These are phyloP conservation scores for Mustela nigripes DNA, from an alignment of 2,113 vertebrate genomes.

Conservation along the genomic window DNA sequence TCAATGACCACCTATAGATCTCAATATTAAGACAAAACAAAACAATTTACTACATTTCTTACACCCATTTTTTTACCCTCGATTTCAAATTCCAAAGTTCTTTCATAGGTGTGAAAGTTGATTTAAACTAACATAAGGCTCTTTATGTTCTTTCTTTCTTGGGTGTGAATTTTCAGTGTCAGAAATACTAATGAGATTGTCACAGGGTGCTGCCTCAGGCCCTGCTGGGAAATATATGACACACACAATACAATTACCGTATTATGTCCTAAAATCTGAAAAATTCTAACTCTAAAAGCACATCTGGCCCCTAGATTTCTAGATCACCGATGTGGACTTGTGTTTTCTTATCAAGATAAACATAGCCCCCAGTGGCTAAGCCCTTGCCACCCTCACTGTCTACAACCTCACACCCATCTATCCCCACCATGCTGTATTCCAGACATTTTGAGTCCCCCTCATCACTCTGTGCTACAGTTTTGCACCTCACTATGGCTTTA, in stretches of 20 bases:
- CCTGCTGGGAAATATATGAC: background rate
- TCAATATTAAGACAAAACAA: background rate
- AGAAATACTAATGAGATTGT: constrained; percentile 8
- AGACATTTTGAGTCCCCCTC: accelerated
- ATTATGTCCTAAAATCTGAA: background rate
- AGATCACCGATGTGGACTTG: background rate
- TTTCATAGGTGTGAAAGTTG: background rate
- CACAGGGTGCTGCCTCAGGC: background rate
- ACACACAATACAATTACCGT: background rate
- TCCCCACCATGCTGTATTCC: background rate
- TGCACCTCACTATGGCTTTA: background rate
- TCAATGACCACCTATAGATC: background rate
- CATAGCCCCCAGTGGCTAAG: background rate
- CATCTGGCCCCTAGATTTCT: background rate
- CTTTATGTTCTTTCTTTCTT: background rate
- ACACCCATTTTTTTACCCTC: background rate
- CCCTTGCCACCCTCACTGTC: background rate
- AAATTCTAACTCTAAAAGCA: background rate
- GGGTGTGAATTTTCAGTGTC: background rate
- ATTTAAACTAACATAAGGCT: background rate
- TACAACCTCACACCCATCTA: background rate
- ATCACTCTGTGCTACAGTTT: accelerated
- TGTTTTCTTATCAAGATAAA: background rate
- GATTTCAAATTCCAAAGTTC: constrained; percentile 18
- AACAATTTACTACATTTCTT: background rate